A percentile compares a stretch with the other conserved stretches of the same genome.
Conservation (phyloP, 2,888 invertebrate species). For the Tinea trinotella region DNA sequence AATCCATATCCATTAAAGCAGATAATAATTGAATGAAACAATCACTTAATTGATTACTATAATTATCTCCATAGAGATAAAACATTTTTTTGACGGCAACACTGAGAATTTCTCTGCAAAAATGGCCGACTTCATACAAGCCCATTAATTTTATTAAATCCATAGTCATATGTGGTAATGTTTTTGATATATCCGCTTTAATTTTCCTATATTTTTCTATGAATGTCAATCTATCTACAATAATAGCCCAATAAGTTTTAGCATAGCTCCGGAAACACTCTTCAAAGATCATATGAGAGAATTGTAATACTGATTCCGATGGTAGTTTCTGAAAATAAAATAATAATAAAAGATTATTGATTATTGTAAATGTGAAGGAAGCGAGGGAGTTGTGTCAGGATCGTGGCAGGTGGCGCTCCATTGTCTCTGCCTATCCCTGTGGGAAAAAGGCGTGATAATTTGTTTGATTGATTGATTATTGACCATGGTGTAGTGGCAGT, state of each 20-base stretch:
- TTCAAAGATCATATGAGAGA: conserved; percentile 55
- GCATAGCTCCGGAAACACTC: conserved; percentile 39
- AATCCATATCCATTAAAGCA: conserved; percentile 25
- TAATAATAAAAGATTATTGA: too few species aligned
- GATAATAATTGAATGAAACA: conserved; percentile 46
- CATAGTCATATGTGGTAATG: conserved; percentile 43
- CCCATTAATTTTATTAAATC: conserved; percentile 40
- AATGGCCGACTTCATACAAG: conserved; percentile 43
- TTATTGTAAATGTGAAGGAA: too few species aligned
- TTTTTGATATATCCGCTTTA: conserved; percentile 34
- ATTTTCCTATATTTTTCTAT: conserved; percentile 43
- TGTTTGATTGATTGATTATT: too few species aligned
- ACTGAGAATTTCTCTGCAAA: conserved; percentile 37
- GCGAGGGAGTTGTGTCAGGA: too few species aligned
- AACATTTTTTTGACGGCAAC: conserved; percentile 48
- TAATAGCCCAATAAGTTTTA: conserved; percentile 55
- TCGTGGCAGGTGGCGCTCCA: too few species aligned
- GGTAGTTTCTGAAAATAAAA: conserved; percentile 44
- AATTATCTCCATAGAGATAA: conserved; percentile 35
- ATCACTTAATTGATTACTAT: conserved; percentile 35
- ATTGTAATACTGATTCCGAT: conserved; percentile 47
- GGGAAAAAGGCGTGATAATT: too few species aligned
- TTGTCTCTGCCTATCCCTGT: too few species aligned
- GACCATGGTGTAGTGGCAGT: too few species aligned
- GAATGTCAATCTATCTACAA: conserved; percentile 44